phyloP scores from a whole-genome alignment of 2,113 vertebrate genomes.

The Corapipo altera region DNA sequence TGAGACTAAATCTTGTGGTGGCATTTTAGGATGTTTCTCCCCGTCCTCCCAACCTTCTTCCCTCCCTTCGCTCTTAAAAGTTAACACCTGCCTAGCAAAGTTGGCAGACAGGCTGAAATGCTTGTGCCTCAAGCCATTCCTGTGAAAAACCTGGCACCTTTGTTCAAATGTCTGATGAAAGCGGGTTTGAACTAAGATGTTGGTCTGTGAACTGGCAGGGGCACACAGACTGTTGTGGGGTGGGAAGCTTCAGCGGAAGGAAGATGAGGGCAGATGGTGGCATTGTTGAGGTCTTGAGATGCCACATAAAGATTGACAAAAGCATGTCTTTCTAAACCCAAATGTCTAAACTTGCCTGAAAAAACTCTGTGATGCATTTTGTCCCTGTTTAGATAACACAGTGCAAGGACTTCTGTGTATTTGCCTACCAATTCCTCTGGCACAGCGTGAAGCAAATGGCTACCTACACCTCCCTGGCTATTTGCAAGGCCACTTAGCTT shows the following conservation, averaged over 20 bases:
- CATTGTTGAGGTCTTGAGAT: constrained; percentile 31
- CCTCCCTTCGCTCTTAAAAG: not conserved
- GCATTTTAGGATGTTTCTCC: not conserved
- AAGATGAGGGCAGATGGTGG: constrained; percentile 17
- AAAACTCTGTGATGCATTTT: not conserved
- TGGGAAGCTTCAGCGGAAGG: not conserved
- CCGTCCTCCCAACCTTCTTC: not conserved
- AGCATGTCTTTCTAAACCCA: not conserved
- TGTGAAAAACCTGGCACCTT: constrained; percentile 16
- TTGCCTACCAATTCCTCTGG: constrained; percentile 27
- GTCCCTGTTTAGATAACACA: not conserved
- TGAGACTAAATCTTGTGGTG: not conserved
- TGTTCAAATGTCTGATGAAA: not conserved
- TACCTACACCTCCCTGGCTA: constrained; percentile 20
- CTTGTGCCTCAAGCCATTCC: not conserved
- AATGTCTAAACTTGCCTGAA: not conserved
- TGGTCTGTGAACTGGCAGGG: constrained; percentile 6
- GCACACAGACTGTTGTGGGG: not conserved
- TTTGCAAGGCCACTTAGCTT: constrained; percentile 48
- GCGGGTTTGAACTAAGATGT: not conserved
- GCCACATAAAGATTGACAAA: not conserved
- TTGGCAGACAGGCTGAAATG: constrained; percentile 16
- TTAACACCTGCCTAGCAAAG: constrained; percentile 1
- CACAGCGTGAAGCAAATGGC: constrained; percentile 31
- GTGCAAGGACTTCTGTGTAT: not conserved